Base-by-base conservation (phyloP, 35 echinoderm and acorn worm species). In the Eucidaris tribuloides region DNA sequence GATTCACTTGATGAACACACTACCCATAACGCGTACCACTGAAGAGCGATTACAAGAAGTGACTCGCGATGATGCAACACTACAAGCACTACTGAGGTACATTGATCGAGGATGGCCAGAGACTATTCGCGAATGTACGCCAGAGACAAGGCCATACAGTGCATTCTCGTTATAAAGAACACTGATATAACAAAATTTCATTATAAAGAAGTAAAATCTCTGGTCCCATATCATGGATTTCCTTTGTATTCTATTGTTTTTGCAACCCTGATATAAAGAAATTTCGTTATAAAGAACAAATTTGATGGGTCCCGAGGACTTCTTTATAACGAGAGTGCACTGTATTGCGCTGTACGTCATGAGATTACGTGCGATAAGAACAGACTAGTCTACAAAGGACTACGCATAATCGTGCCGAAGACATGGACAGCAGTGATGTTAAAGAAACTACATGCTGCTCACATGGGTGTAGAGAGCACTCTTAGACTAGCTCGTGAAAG, bases 291-390 rank as follows among this genome's bases (percentile, higher is more conserved):
- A n/a, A n/a, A n/a, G n/a, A n/a, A n/a, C n/a, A n/a, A n/a, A n/a
- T n/a, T n/a, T n/a, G n/a, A n/a, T n/a, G n/a, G n/a, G n/a, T n/a
- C n/a, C n/a, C n/a, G n/a, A n/a, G n/a, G n/a, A n/a, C n/a, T n/a
- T n/a, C n/a, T n/a, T n/a, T n/a, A n/a, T n/a, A n/a, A n/a, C n/a
- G n/a, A n/a, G n/a, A n/a, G n/a, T n/a, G n/a, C n/a, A n/a, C n/a
- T n/a, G n/a, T n/a, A n/a, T n/a, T 35, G 40, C 82, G 76, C 32
- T 45, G 57, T 74, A 65, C 70, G 48, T 29, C 39, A 50, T 77
- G 80, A 90, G 44, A 38, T 90, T 62, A 64, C 82, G 58, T 9
- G 36, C 9, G 72, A 92, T 14, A 48, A 92, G n/a, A n/a, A n/a
- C 46, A 56, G 62, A 3, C 42, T 92, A 3, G 22, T 92, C 3